Evolutionary conservation across 2,113 vertebrate genomes (phyloP).

Genomic region (Dunckerocampus dactyliophorus): DNA sequence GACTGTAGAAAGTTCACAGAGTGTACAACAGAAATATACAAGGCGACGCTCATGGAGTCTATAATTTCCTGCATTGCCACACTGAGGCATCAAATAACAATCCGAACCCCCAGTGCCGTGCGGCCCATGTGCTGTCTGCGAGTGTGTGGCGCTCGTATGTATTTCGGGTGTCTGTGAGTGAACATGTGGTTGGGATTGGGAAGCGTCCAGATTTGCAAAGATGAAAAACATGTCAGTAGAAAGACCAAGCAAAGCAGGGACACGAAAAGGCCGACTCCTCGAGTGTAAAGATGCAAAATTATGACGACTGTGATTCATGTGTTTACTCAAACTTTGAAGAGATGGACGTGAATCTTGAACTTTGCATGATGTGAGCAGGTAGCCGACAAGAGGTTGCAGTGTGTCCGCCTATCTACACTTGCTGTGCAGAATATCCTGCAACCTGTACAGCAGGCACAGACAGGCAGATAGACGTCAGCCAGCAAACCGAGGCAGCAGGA

Average conservation of each 20-base stretch:
- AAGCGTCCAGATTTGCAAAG: slow-evolving; percentile 55
- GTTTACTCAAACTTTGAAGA: too few species aligned
- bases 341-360: too few species aligned
- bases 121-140: slow-evolving; percentile 73
- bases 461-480: slow-evolving; percentile 99
- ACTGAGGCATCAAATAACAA: slow-evolving; percentile 52
- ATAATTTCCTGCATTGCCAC: slow-evolving; percentile 63
- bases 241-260: too few species aligned
- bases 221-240: neutral
- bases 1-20: slow-evolving; percentile 59
- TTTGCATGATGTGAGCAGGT: slow-evolving; percentile 4
- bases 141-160: slow-evolving; percentile 80
- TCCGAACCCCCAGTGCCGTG: slow-evolving; percentile 24
- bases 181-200: slow-evolving; percentile 55
- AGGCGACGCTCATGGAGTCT: slow-evolving; percentile 45
- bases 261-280: too few species aligned
- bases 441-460: slow-evolving; percentile 99
- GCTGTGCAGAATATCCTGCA: slow-evolving; percentile 99
- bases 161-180: slow-evolving; percentile 78
- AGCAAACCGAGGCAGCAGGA: slow-evolving; percentile 61
- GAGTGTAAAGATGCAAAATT: too few species aligned
- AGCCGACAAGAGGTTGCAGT: slow-evolving; percentile 88
- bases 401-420: slow-evolving; percentile 99
- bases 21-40: slow-evolving; percentile 63
- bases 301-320: too few species aligned